Evolutionary conservation across 2,888 invertebrate species (phyloP).

Genomic region (Lycia hirtaria): DNA sequence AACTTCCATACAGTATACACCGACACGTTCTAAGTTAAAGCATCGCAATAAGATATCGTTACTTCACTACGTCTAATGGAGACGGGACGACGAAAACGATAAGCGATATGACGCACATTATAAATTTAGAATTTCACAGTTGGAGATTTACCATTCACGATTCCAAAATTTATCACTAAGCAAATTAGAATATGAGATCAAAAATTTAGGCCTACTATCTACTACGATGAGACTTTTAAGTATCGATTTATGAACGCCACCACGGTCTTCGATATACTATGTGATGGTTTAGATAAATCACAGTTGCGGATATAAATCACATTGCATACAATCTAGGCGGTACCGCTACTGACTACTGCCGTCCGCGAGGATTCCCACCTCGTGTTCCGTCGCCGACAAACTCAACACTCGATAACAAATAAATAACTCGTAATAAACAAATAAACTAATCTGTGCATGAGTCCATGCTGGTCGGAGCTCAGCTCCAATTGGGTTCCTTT

Average conservation of each 20-base stretch:
- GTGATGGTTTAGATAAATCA: constrained; percentile 83
- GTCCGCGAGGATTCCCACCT: constrained; percentile 59
- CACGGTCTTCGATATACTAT: constrained; percentile 70
- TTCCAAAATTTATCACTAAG: constrained; percentile 83
- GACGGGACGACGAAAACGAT: constrained; percentile 62
- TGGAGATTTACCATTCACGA: constrained; percentile 76
- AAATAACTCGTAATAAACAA: constrained; percentile 67
- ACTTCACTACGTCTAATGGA: constrained; percentile 79
- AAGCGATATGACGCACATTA: constrained; percentile 73
- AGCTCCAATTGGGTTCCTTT: constrained; percentile 37
- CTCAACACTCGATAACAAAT: constrained; percentile 66
- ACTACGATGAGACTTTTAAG: constrained; percentile 80
- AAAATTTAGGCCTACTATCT: constrained; percentile 85
- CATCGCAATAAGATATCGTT: constrained; percentile 85
- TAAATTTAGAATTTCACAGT: constrained; percentile 80
- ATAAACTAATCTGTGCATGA: constrained; percentile 68
- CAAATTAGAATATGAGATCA: constrained; percentile 86
- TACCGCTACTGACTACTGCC: constrained; percentile 66
- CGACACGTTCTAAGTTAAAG: constrained; percentile 83
- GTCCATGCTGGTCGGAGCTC: constrained; percentile 68
- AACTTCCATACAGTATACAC: constrained; percentile 78
- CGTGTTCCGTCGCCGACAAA: constrained; percentile 56
- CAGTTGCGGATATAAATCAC: constrained; percentile 81
- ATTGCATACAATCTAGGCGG: constrained; percentile 79
- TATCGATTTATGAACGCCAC: constrained; percentile 81